Conservation (phyloP, 1,140 invertebrate genomes). For the Bombus superbus region DNA sequence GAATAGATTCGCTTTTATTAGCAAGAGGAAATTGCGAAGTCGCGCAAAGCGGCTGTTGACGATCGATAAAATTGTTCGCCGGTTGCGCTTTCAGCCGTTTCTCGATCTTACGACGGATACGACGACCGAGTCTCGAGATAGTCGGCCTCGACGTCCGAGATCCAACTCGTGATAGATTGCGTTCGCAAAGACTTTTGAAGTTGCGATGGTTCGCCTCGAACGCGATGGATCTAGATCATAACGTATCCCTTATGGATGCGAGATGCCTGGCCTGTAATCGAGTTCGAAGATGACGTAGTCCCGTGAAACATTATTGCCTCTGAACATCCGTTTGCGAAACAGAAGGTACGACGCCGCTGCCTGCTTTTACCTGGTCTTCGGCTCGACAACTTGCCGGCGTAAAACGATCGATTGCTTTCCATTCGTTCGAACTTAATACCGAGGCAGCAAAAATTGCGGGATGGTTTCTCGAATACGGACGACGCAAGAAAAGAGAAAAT, state of each 20-base stretch:
- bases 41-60: no score
- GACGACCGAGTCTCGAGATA: background rate
- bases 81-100: background rate
- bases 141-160: background rate
- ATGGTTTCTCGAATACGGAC: background rate
- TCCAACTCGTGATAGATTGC: background rate
- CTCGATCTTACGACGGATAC: background rate
- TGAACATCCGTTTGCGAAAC: constrained; percentile 9
- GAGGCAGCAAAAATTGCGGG: no score
- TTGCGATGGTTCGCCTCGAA: background rate
- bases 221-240: background rate
- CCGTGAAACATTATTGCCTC: background rate
- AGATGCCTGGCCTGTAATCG: background rate
- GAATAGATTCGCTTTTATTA: no score
- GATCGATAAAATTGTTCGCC: background rate
- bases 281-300: background rate
- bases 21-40: no score
- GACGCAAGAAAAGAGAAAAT: no score
- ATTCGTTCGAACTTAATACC: background rate
- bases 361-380: background rate
- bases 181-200: background rate
- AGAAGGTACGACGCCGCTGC: background rate
- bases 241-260: background rate
- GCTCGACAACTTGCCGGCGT: background rate
- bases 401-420: constrained; percentile 4